phyloP scores from a whole-genome alignment of 2,113 vertebrate species.

The Bostrychus sinensis region DNA sequence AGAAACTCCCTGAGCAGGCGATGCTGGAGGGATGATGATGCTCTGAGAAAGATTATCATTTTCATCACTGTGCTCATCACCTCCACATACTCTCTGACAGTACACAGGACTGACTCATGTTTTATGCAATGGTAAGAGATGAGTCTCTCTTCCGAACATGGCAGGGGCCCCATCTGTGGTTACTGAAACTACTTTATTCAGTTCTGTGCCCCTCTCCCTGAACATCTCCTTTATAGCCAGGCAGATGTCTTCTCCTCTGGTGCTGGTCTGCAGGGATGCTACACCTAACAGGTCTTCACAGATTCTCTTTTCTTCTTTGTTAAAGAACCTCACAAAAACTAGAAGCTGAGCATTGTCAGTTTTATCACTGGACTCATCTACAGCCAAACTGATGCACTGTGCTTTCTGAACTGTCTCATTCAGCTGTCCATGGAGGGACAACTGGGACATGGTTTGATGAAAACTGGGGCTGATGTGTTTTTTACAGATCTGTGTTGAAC shows the following conservation, averaged over 20 bases:
- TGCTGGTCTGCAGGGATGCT: too few species aligned
- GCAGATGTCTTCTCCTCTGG: too few species aligned
- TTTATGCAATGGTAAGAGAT: conserved; percentile 14
- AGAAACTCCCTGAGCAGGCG: neutral
- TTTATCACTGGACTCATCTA: too few species aligned
- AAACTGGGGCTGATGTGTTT: too few species aligned
- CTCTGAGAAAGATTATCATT: neutral
- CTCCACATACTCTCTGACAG: neutral
- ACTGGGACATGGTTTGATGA: too few species aligned
- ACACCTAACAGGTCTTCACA: too few species aligned
- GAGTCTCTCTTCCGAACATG: conserved; percentile 9
- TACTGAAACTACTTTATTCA: too few species aligned
- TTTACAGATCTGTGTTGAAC: too few species aligned
- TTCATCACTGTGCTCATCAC: neutral
- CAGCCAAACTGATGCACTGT: too few species aligned
- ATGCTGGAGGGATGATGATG: neutral
- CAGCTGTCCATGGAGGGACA: neutral
- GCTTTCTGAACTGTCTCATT: neutral
- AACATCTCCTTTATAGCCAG: too few species aligned
- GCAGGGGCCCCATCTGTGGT: neutral
- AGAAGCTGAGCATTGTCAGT: neutral
- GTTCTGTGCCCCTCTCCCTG: too few species aligned
- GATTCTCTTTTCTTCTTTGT: too few species aligned
- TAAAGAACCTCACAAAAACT: neutral
- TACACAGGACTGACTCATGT: neutral